Conservation (phyloP, 1,140 invertebrate genomes). For the Aricia agestis region DNA sequence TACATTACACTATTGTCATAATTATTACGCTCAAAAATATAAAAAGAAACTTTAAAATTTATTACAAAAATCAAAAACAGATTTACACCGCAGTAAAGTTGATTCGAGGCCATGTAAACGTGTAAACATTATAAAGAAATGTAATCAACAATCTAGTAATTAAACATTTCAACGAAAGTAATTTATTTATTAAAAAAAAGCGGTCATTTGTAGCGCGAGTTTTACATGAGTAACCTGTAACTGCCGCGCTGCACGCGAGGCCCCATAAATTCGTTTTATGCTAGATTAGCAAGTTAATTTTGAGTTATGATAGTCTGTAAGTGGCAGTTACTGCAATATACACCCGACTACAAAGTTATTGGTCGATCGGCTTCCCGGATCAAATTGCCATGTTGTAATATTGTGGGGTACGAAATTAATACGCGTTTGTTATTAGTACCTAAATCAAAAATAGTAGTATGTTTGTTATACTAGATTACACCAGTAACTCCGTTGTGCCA, state of each 20-base stretch:
- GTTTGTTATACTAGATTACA: no score
- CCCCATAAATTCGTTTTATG: conserved; percentile 24
- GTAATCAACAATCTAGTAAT: neutral
- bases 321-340: conserved; percentile 26
- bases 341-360: neutral
- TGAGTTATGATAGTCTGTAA: conserved; percentile 34
- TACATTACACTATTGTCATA: no score
- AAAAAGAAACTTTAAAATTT: no score
- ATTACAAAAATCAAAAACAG: neutral
- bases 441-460: no score
- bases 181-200: conserved; percentile 1
- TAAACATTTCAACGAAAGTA: neutral
- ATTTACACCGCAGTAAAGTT: neutral
- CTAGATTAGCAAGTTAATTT: conserved; percentile 37
- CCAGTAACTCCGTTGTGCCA: no score
- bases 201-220: neutral
- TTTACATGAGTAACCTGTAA: neutral
- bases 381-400: neutral
- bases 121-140: neutral
- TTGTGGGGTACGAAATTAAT: neutral
- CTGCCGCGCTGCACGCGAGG: neutral
- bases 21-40: no score
- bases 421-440: neutral
- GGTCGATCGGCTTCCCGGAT: neutral
- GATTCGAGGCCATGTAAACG: neutral